Conservation (phyloP, 2,113 vertebrate genomes). For the Myotis lucifugus region DNA sequence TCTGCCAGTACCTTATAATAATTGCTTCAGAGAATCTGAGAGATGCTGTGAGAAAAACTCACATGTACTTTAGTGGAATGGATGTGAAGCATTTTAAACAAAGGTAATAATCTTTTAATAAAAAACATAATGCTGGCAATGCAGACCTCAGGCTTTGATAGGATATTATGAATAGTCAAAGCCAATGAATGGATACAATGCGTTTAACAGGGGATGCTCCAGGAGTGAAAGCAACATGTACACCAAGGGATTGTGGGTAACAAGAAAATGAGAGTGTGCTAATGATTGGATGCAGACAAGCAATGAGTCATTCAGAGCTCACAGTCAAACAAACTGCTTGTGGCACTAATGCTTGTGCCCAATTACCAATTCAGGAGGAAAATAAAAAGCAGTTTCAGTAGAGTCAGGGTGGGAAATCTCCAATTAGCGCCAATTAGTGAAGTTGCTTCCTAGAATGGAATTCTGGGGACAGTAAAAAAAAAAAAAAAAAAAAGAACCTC, state of each 20-base stretch:
- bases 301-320: slow-evolving; percentile 87
- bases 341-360: slow-evolving; percentile 91
- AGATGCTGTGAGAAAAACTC: slow-evolving; percentile 65
- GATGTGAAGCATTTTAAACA: slow-evolving; percentile 77
- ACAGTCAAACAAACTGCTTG: slow-evolving; percentile 88
- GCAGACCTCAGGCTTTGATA: slow-evolving; percentile 75
- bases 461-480: slow-evolving; percentile 85
- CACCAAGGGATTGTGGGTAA: slow-evolving; percentile 86
- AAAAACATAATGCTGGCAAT: slow-evolving; percentile 80
- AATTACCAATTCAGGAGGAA: slow-evolving; percentile 95
- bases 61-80: slow-evolving; percentile 62
- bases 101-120: slow-evolving; percentile 85
- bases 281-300: slow-evolving; percentile 86
- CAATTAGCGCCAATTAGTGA: slow-evolving; percentile 97
- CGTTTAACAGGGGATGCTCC: slow-evolving; percentile 82
- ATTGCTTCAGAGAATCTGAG: slow-evolving; percentile 63
- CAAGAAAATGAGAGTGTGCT: slow-evolving; percentile 85
- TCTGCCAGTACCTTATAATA: not conserved
- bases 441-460: slow-evolving; percentile 90
- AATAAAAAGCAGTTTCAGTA: slow-evolving; percentile 92
- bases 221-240: slow-evolving; percentile 82
- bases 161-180: slow-evolving; percentile 86
- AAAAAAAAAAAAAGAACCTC: slow-evolving; percentile 69
- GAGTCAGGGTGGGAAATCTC: slow-evolving; percentile 95
- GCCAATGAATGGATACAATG: slow-evolving; percentile 86